Percentiles rank a stretch among this genome's conserved stretches.
phyloP scores from a whole-genome alignment of 1,140 invertebrate species.

The Lethrus apterus region DNA sequence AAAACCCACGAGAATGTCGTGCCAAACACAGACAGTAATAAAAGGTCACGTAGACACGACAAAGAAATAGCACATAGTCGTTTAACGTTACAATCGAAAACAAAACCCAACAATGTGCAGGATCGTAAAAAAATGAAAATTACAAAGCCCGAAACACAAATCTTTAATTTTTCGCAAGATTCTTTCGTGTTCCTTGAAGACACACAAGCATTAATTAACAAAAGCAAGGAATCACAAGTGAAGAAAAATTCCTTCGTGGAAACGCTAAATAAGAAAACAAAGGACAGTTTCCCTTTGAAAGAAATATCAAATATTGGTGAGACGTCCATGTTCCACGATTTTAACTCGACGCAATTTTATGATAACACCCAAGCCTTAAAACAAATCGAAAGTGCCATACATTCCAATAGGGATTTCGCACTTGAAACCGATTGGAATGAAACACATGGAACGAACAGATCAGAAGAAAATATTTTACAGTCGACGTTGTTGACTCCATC shows the following conservation, averaged over 20 bases:
- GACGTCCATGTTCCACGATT: background rate
- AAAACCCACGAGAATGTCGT: no score
- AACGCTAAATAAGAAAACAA: no score
- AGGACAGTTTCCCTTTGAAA: no score
- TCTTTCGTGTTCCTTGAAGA: background rate
- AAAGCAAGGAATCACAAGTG: background rate
- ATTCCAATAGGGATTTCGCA: background rate
- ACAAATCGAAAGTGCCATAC: slow-evolving; percentile 21
- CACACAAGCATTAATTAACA: background rate
- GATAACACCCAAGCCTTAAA: slow-evolving; percentile 17
- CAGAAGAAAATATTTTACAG: background rate
- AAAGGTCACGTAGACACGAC: no score
- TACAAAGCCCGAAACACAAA: no score
- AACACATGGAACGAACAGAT: background rate
- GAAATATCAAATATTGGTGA: background rate
- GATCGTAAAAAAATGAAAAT: no score
- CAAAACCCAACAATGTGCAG: no score
- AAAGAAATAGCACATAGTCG: no score
- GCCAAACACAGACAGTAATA: no score
- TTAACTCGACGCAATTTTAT: slow-evolving; percentile 6
- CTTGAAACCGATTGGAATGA: background rate
- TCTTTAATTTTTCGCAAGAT: background rate
- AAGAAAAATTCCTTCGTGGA: no score
- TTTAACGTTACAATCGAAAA: no score
- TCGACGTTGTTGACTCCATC: background rate